Evolutionary conservation across 2,113 vertebrate species (phyloP).

Genomic region (Sapayoa aenigma): DNA sequence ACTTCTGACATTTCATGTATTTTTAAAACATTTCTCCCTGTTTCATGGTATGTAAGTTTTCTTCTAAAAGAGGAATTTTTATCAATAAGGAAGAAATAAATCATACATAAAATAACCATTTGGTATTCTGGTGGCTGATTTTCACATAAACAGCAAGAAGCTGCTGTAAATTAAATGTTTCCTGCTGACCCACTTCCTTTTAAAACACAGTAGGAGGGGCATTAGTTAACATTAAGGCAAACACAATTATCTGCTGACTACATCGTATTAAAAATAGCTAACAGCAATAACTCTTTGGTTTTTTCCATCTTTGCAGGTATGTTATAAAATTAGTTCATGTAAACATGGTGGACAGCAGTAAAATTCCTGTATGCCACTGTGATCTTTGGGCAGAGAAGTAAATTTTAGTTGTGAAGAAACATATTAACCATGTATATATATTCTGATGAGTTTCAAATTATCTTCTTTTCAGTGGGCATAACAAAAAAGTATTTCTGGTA

Average conservation of each 20-base stretch:
- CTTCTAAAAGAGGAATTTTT: background rate
- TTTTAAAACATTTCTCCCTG: background rate
- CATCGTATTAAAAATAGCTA: conserved; percentile 45
- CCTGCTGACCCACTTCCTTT: conserved; percentile 58
- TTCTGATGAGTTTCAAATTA: background rate
- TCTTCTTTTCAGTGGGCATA: background rate
- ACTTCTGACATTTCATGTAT: background rate
- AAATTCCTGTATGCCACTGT: background rate
- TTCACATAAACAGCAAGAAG: conserved; percentile 44
- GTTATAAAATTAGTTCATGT: background rate
- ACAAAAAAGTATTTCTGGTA: background rate
- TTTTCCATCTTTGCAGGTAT: conserved; percentile 11
- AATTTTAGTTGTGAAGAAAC: background rate
- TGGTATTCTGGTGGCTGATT: conserved; percentile 23
- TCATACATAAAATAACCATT: conserved; percentile 1
- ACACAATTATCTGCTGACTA: conserved; percentile 54
- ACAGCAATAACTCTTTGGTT: conserved; percentile 6
- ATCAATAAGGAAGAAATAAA: conserved; percentile 25
- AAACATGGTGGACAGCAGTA: background rate
- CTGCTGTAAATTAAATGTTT: conserved; percentile 61
- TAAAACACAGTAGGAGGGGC: conserved; percentile 52
- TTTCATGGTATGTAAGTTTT: background rate
- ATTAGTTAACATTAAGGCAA: conserved; percentile 65
- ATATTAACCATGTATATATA: background rate
- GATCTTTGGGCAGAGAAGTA: background rate